Evolutionary conservation across 2,113 vertebrate species (phyloP), one percentile per base, ranked within the genome.

Genomic region (Cercocebus atys): DNA sequence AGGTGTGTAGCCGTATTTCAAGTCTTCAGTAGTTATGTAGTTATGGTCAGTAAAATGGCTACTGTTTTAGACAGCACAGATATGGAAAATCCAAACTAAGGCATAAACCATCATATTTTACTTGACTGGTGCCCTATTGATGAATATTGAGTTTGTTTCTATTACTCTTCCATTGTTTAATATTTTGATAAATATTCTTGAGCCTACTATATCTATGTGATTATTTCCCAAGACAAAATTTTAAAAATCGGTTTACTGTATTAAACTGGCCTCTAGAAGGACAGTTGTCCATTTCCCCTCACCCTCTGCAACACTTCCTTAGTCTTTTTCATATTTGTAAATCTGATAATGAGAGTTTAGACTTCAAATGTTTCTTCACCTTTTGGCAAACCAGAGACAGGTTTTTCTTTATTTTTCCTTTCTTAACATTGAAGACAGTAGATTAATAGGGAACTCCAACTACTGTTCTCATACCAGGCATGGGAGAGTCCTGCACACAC

Each of bases 371-470:
- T 93, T 57, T 90, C 40, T 87, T 97, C 16, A 87, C 47, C 16
- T 95, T 95, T 95, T 75, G 57, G 40, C 16, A 97, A 97, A 94
- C 6, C 73, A 87, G 13, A 95, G 59, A 47, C 14, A 72, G 11
- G 35, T 43, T 91, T 90, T 25, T 5, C 27, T 96, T 93, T 92
- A 32, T 47, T 94, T 93, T 85, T 85, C 82, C 47, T 47, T 97
- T 92, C 70, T 95, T 96, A 95, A 95, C 43, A 16, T 97, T 93
- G 76, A 91, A 97, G 61, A 84, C 18, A 72, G n/a, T 92, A 73
- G 81, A 90, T 90, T 80, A 94, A 88, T 95, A 50, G 27, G 45
- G 16, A 93, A 90, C 94, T 88, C 35, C 50, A 90, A 72, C 38
- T 83, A 8, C 57, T 84, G 25, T 87, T 94, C 38, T 87, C 76